These are phyloP conservation scores for Dasysyrphus albostriatus DNA, from an alignment of 2,888 invertebrate species.

Conservation along the genomic window DNA sequence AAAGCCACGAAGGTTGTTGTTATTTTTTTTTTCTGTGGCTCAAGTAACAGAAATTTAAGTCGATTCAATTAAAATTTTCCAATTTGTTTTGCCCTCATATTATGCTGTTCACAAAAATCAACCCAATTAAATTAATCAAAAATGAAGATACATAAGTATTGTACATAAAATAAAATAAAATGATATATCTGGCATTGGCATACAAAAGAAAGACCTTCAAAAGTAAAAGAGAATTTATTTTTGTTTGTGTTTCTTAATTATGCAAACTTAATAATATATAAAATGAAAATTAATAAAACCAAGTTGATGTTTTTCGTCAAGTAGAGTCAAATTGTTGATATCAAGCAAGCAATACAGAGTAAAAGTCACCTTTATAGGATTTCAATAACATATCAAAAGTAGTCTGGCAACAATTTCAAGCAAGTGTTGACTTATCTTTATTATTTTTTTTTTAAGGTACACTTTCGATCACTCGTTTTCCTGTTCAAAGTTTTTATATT, in stretches of 20 bases:
- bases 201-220: conserved; percentile 42
- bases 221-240: conserved; percentile 5
- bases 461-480: conserved; percentile 31
- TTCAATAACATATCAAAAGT: not conserved
- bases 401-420: conserved; percentile 20
- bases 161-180: conserved; percentile 10
- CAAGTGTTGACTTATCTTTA: conserved; percentile 21
- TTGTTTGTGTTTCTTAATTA: conserved; percentile 31
- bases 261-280: conserved; percentile 14
- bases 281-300: conserved; percentile 17
- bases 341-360: conserved; percentile 14
- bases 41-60: conserved; percentile 6
- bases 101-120: conserved; percentile 2
- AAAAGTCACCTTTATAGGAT: conserved; percentile 9
- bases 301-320: conserved; percentile 18
- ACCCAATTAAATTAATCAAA: conserved; percentile 37
- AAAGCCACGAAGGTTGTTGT: not conserved
- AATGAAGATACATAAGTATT: not conserved
- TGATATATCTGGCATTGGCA: conserved; percentile 17
- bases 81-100: not conserved
- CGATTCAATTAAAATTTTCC: conserved; percentile 8
- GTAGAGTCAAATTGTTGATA: conserved; percentile 10
- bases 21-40: not conserved
- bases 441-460: not conserved
- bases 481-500: conserved; percentile 16